These are phyloP conservation scores for Dolichallabes microphthalmus DNA, from an alignment of 2,113 vertebrate species.

Conservation along the genomic window DNA sequence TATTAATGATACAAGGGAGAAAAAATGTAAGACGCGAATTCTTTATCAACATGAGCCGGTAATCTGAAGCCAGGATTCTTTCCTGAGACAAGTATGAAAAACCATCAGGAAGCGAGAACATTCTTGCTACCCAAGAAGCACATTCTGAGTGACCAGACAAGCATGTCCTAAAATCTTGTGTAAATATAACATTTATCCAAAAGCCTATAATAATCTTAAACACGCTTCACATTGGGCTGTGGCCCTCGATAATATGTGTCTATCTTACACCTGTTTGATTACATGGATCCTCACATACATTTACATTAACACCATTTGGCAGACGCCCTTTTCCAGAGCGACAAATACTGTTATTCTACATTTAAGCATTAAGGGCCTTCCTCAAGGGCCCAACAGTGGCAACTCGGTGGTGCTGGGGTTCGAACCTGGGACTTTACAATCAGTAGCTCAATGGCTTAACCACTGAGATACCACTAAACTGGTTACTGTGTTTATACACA, in stretches of 20 bases:
- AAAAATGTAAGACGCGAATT: slow-evolving; percentile 7
- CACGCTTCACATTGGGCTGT: not conserved
- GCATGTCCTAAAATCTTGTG: not conserved
- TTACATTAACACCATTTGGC: too few relatives aligned
- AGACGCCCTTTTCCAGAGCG: too few relatives aligned
- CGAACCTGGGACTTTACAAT: too few relatives aligned
- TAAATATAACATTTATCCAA: not conserved
- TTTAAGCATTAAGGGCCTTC: too few relatives aligned
- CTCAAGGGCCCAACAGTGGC: too few relatives aligned
- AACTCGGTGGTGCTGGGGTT: too few relatives aligned
- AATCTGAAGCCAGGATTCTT: slow-evolving; percentile 11
- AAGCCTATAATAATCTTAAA: slow-evolving; percentile 18
- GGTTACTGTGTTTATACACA: not conserved
- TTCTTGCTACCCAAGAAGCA: slow-evolving; percentile 7
- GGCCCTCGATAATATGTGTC: slow-evolving; percentile 14
- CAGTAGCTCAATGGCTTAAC: too few relatives aligned
- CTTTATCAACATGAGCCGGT: not conserved
- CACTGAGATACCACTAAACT: too few relatives aligned
- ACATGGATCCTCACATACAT: not conserved
- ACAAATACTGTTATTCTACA: too few relatives aligned
- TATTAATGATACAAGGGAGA: not conserved
- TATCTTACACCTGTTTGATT: not conserved
- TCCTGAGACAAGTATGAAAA: not conserved
- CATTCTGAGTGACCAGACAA: not conserved
- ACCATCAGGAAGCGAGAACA: not conserved